Conservation (phyloP, 2,113 vertebrate species). For the Scomber colias region DNA sequence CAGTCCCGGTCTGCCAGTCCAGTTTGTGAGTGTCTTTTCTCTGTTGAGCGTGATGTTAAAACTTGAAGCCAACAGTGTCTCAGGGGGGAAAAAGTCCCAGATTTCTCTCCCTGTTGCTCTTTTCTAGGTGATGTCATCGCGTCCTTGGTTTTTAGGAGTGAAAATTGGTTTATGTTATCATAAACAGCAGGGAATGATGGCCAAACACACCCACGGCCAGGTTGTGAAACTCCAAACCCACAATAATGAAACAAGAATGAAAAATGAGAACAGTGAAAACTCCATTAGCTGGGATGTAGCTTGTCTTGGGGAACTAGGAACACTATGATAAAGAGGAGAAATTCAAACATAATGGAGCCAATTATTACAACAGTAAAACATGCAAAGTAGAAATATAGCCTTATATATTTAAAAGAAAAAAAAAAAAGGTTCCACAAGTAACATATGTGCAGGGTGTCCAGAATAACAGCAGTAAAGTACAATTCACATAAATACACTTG, state of each 20-base stretch:
- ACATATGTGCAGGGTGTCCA: conserved; percentile 16
- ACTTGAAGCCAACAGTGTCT: too few relatives aligned
- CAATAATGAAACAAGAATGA: too few relatives aligned
- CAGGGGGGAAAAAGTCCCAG: too few relatives aligned
- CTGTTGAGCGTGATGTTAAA: too few relatives aligned
- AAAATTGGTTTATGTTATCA: neutral
- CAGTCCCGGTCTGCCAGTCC: too few relatives aligned
- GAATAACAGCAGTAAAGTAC: conserved; percentile 37
- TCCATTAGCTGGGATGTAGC: neutral
- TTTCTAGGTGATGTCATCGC: too few relatives aligned
- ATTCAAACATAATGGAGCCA: neutral
- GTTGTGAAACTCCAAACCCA: too few relatives aligned
- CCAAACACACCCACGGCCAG: neutral
- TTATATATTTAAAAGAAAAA: neutral
- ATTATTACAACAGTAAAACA: neutral
- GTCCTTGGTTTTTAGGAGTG: too few relatives aligned
- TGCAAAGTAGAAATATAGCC: neutral
- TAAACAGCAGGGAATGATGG: neutral
- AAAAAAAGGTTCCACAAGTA: conserved; percentile 4
- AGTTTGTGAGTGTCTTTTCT: too few relatives aligned
- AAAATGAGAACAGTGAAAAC: neutral
- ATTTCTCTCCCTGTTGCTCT: too few relatives aligned
- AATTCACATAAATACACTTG: conserved; percentile 51
- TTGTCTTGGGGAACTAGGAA: neutral
- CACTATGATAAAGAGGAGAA: neutral